Conservation (phyloP, 1,140 invertebrate species). For the Zeugodacus cucurbitae region DNA sequence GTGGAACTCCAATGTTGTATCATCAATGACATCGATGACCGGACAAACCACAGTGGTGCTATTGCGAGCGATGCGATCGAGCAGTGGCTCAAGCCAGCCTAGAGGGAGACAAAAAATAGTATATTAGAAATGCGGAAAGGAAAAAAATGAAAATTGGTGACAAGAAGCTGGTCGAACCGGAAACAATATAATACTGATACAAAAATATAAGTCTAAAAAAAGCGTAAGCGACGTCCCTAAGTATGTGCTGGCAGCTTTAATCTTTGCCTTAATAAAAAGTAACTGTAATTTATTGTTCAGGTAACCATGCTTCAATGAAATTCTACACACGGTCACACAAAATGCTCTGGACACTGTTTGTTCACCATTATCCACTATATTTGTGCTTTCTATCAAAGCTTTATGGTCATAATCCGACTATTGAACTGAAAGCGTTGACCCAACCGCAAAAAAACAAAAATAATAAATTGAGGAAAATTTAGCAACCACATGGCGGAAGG, state of each 20-base stretch:
- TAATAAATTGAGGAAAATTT: constrained; percentile 15
- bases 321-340: neutral
- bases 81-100: constrained; percentile 96
- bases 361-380: neutral
- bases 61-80: constrained; percentile 92
- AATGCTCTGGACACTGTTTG: neutral
- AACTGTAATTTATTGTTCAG: neutral
- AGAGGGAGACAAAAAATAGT: constrained; percentile 44
- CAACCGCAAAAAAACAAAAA: neutral
- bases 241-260: no score
- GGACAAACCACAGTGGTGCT: constrained; percentile 90
- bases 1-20: constrained; percentile 89
- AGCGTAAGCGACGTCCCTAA: no score
- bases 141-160: neutral
- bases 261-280: constrained; percentile 10
- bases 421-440: neutral
- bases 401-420: neutral
- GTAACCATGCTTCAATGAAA: neutral
- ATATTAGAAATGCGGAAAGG: neutral
- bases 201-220: neutral
- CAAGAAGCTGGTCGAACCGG: neutral
- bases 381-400: neutral
- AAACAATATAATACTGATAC: neutral
- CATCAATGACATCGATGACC: constrained; percentile 94
- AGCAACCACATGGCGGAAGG: no score